phyloP scores from a whole-genome alignment of 2,113 vertebrate species.

The Pangasianodon hypophthalmus region DNA sequence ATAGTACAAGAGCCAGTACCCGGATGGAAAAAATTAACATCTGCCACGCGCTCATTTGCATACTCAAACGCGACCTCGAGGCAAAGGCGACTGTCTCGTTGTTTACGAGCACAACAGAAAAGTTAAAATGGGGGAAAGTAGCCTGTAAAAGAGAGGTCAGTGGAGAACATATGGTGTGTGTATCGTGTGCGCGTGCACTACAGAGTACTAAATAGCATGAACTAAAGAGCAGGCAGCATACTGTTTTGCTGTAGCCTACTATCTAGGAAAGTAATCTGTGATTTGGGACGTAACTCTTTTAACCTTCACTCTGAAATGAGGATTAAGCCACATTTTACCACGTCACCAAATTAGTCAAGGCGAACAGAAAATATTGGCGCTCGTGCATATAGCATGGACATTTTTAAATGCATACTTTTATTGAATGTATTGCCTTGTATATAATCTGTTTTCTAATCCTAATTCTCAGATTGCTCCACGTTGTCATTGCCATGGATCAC shows the following conservation, averaged over 20 bases:
- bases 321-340: not conserved
- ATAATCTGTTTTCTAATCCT: not conserved
- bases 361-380: not conserved
- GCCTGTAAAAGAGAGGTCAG: not conserved
- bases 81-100: not conserved
- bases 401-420: not conserved
- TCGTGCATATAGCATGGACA: not conserved
- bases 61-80: not conserved
- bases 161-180: not conserved
- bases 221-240: not conserved
- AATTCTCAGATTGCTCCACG: not conserved
- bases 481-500: not conserved
- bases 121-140: not conserved
- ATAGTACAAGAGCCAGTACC: slow-evolving; percentile 1
- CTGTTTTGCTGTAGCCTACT: no score
- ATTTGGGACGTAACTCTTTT: no score
- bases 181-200: not conserved
- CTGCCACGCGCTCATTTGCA: slow-evolving; percentile 24
- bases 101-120: not conserved
- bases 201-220: not conserved
- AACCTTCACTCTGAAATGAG: no score
- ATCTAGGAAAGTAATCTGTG: no score
- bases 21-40: not conserved
- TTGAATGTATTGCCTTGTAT: not conserved
- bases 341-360: no score